Evolutionary conservation across 2,797 vertebrate species (phyloP).

Genomic region (Sphenopsis melanotis): DNA sequence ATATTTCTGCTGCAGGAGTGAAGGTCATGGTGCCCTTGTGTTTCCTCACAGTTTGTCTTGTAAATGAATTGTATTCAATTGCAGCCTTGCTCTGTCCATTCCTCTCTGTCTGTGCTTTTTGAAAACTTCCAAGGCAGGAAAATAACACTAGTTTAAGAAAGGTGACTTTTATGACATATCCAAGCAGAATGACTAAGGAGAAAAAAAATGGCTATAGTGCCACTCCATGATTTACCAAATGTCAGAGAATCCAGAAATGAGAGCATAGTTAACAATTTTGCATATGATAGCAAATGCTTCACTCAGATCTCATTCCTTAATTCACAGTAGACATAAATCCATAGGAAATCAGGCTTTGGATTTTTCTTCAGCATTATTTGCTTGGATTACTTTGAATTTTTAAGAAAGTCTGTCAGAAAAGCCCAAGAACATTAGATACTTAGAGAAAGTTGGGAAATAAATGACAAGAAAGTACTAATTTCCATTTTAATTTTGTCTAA

Average conservation of each 20-base stretch:
- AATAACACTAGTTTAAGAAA: not conserved
- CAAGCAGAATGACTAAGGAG: not conserved
- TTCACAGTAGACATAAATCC: not conserved
- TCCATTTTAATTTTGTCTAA: not conserved
- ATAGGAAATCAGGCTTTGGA: not conserved
- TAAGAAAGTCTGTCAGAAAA: not conserved
- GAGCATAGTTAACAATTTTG: not conserved
- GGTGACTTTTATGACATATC: not conserved
- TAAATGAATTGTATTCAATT: not conserved
- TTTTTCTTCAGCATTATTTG: not conserved
- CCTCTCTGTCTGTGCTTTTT: not conserved
- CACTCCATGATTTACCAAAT: not conserved
- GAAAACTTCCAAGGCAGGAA: not conserved
- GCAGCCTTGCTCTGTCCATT: not conserved
- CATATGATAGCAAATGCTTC: not conserved
- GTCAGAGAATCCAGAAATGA: not conserved
- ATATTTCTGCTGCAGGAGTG: not conserved
- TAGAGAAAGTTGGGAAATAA: not conserved
- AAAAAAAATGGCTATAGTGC: not conserved
- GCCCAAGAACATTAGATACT: not conserved
- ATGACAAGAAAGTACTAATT: not conserved
- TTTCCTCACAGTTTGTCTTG: not conserved
- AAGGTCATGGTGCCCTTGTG: not conserved
- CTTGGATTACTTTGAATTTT: not conserved
- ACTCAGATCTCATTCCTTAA: not conserved